Evolutionary conservation across 2,113 vertebrate genomes (phyloP).

Genomic region (Tragelaphus imberbis): DNA sequence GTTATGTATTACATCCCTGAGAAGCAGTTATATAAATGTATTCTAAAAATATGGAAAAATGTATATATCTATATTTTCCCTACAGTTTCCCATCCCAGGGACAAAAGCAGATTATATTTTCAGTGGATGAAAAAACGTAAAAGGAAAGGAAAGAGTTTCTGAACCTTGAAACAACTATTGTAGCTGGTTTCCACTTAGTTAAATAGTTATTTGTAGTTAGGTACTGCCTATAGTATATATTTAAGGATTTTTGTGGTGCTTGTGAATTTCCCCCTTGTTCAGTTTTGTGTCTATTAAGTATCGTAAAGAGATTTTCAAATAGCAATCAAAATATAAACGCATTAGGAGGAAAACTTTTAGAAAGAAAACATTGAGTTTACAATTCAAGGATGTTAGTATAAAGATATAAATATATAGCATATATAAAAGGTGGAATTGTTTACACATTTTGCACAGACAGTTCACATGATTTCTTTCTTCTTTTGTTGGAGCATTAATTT

Average conservation of each 20-base stretch:
- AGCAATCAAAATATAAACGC: constrained; percentile 69
- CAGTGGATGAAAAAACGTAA: not conserved
- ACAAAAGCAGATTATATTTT: constrained; percentile 46
- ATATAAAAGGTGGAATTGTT: constrained; percentile 50
- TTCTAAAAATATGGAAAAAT: constrained; percentile 48
- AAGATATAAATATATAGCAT: constrained; percentile 50
- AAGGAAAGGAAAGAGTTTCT: constrained; percentile 42
- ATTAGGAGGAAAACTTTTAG: constrained; percentile 69
- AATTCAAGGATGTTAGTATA: constrained; percentile 59
- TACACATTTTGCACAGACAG: constrained; percentile 49
- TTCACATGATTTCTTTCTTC: constrained; percentile 55
- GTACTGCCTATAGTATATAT: not conserved
- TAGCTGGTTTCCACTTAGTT: constrained; percentile 65
- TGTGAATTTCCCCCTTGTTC: constrained; percentile 32
- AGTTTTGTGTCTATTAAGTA: constrained; percentile 32
- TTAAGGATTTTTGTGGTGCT: constrained; percentile 34
- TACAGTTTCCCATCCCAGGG: not conserved
- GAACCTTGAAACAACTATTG: constrained; percentile 62
- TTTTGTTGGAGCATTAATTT: constrained; percentile 54
- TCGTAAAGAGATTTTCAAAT: constrained; percentile 63
- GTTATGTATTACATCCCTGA: not conserved
- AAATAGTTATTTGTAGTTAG: constrained; percentile 51
- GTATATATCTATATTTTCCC: constrained; percentile 10
- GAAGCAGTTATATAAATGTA: constrained; percentile 22
- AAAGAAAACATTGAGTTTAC: constrained; percentile 61